Conservation (phyloP, 92 coral and sea anemone genomes). For the Siderastrea radians region DNA sequence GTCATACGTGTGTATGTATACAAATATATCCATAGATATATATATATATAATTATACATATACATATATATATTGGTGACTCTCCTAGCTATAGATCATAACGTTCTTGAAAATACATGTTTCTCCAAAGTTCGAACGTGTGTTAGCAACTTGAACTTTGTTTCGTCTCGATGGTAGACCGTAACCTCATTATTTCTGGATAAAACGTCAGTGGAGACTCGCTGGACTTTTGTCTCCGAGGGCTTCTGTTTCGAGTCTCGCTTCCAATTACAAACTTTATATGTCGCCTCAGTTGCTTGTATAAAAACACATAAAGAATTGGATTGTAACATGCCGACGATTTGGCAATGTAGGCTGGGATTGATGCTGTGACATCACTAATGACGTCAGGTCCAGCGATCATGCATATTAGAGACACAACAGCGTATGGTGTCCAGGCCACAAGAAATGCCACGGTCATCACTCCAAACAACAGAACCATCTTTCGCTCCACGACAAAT, state of each 20-base stretch:
- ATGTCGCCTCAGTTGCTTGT: conserved; percentile 31
- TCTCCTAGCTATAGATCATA: neutral
- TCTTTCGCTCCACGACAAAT: conserved; percentile 35
- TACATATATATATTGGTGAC: no score
- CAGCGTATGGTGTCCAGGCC: conserved; percentile 65
- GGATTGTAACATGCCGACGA: conserved; percentile 51
- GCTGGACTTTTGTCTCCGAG: neutral
- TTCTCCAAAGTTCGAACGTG: neutral
- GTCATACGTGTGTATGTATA: no score
- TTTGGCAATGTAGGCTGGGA: conserved; percentile 56
- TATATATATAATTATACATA: no score
- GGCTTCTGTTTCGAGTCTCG: conserved; percentile 1
- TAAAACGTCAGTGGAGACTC: neutral
- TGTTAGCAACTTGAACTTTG: neutral
- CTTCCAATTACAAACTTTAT: neutral
- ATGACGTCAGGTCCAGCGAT: conserved; percentile 35
- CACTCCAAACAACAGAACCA: conserved; percentile 26
- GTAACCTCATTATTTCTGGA: neutral
- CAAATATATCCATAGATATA: no score
- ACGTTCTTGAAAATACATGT: neutral
- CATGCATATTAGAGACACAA: conserved; percentile 41
- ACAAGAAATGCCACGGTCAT: conserved; percentile 54
- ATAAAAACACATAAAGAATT: conserved; percentile 43
- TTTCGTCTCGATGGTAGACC: neutral
- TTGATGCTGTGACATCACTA: conserved; percentile 28